Percentiles rank a stretch among this genome's conserved stretches.
These are phyloP conservation scores for Griposia aprilina DNA, from an alignment of 2,888 invertebrate species.

Conservation along the genomic window DNA sequence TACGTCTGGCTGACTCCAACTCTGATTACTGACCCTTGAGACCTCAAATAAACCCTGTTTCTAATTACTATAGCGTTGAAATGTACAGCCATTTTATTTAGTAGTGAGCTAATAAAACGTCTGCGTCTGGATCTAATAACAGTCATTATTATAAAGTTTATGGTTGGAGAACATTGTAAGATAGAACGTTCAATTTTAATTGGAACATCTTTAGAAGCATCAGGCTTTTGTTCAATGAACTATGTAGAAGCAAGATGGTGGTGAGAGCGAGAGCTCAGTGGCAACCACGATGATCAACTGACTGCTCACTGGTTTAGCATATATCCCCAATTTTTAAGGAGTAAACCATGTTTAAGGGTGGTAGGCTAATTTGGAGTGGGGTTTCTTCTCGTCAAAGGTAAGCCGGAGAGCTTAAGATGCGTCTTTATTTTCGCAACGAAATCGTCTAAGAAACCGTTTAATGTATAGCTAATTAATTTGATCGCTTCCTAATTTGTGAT, in stretches of 20 bases:
- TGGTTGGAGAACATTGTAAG: conserved; percentile 23
- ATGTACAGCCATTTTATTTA: conserved; percentile 57
- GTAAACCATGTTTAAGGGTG: background rate
- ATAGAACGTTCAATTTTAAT: conserved; percentile 36
- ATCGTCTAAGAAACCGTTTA: conserved; percentile 14
- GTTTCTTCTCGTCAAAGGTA: background rate
- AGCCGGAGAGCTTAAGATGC: background rate
- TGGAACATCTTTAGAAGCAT: conserved; percentile 15
- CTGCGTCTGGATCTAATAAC: conserved; percentile 49
- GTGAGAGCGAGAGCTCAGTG: background rate
- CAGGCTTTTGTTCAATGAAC: conserved; percentile 12
- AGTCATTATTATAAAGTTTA: conserved; percentile 45
- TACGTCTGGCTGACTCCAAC: conserved; percentile 45
- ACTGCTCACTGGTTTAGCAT: background rate
- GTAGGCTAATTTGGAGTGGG: background rate
- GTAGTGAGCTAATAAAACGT: conserved; percentile 47
- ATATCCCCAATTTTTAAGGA: background rate
- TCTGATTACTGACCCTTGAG: conserved; percentile 58
- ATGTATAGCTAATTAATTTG: conserved; percentile 24
- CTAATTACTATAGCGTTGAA: conserved; percentile 60
- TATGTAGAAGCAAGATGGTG: conserved; percentile 2
- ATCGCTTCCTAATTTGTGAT: conserved; percentile 34
- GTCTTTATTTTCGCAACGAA: background rate
- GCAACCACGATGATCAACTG: background rate
- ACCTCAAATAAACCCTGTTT: conserved; percentile 55